Evolutionary conservation across 2,113 vertebrate species (phyloP), one percentile per base, ranked within the genome.

Genomic region (Paratilapia polleni): DNA sequence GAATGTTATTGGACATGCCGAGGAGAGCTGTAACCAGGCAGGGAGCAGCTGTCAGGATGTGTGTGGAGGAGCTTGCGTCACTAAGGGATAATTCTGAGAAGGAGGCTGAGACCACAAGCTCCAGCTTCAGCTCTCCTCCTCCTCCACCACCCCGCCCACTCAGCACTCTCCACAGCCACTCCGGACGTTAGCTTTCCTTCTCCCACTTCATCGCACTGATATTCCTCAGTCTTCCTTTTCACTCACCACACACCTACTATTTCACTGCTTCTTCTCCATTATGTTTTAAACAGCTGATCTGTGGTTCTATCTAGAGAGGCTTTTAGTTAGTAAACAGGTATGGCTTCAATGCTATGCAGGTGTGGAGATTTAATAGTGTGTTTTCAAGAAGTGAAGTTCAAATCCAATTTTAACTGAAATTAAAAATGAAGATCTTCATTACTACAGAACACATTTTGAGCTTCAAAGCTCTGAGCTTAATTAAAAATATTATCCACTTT

Each of bases 41-140:
- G 90, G 92, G 87, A 94, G 94, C 95, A 95, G 95, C 95, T 95
- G 95, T 94, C 94, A 95, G 95, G 94, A 95, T 95, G 94, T 94
- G 92, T 94, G 93, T 92, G 93, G 93, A 95, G 88, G 90, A 89
- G 90, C 91, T 82, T 96, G 93, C 94, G 94, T 96, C 95, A 96
- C 90, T 77, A n/a, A 93, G 85, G 87, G 90, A 94, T 94, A 88
- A 93, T 95, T 96, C 90, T 93, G 93, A 91, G 88, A 90, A 92
- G 63, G 83, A 92, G 89, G 88, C 93, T 89, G 91, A 92, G 90
- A 92, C 94, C 88, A 92, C 88, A 87, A 90, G 87, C 88, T 90
- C 75, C 87, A 90, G 85, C 92, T 88, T 88, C 89, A 83, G 80
- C 90, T 88, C 81, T 84, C 66, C 86, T 92, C 93, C 83, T 88